These are phyloP conservation scores for Paedocypris sp. DNA, from an alignment of 2,113 vertebrate genomes.

Conservation along the genomic window DNA sequence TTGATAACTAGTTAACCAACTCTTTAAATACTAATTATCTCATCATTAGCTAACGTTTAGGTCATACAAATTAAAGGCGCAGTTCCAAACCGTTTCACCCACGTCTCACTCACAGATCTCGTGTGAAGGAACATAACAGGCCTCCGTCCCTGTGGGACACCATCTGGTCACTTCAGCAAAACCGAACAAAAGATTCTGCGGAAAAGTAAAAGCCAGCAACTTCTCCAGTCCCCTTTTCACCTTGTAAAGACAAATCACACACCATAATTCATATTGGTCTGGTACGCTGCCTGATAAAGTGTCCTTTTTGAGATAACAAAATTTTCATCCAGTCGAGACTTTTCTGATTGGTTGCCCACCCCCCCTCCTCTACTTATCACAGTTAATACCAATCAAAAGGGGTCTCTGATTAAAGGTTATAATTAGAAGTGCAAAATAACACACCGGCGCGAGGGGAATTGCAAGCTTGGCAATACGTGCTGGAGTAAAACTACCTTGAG, in stretches of 20 bases:
- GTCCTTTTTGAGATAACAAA: slow-evolving; percentile 39
- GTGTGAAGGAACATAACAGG: slow-evolving; percentile 21
- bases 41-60: too few species aligned
- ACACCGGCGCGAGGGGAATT: slow-evolving; percentile 35
- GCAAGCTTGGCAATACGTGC: slow-evolving; percentile 9
- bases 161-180: slow-evolving; percentile 26
- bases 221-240: slow-evolving; percentile 38
- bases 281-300: slow-evolving; percentile 28
- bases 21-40: too few species aligned
- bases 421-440: slow-evolving; percentile 52
- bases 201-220: not conserved
- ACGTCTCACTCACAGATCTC: too few species aligned
- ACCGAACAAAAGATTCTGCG: slow-evolving; percentile 26
- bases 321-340: slow-evolving; percentile 40
- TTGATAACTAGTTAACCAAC: too few species aligned
- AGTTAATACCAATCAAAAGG: slow-evolving; percentile 48
- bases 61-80: too few species aligned
- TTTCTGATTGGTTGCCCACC: slow-evolving; percentile 43
- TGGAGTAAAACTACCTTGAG: not conserved
- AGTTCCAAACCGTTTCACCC: too few species aligned
- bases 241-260: slow-evolving; percentile 38
- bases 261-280: slow-evolving; percentile 29
- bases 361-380: slow-evolving; percentile 39
- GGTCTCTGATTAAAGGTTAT: slow-evolving; percentile 49
- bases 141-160: slow-evolving; percentile 35